A percentile compares a stretch with the other conserved stretches of the same genome.
phyloP scores from a whole-genome alignment of 2,113 vertebrate species.

The Leuciscus idus region DNA sequence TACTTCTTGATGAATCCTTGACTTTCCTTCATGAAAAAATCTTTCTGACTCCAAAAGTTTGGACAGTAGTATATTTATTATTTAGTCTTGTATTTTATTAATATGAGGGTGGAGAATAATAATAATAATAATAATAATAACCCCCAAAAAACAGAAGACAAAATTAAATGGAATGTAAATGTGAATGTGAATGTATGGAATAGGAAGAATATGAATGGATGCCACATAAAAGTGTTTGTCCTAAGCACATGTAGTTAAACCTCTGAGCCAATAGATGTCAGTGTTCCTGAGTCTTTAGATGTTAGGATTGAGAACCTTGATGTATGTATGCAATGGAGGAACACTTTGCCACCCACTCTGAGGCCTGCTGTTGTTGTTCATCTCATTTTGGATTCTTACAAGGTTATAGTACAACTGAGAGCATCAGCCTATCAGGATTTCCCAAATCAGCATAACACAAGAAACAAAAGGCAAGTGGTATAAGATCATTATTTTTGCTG shows the following conservation, averaged over 20 bases:
- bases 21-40: no score
- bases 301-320: conserved; percentile 14
- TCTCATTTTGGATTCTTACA: conserved; percentile 18
- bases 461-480: conserved; percentile 16
- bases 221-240: background rate
- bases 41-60: no score
- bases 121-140: background rate
- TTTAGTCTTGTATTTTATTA: background rate
- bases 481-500: background rate
- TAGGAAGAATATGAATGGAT: background rate
- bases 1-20: no score
- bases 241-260: conserved; percentile 63
- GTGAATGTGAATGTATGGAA: no score
- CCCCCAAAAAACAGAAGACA: background rate
- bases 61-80: background rate
- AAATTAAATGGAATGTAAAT: background rate
- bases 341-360: background rate
- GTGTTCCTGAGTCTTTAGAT: conserved; percentile 64
- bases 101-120: background rate
- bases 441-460: background rate
- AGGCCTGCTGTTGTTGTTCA: conserved; percentile 10
- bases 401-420: conserved; percentile 50
- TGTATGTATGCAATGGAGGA: conserved; percentile 8
- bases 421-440: conserved; percentile 20
- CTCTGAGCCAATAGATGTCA: conserved; percentile 74